Base-by-base conservation (phyloP, 1,140 invertebrate species). In the Pantala flavescens region DNA sequence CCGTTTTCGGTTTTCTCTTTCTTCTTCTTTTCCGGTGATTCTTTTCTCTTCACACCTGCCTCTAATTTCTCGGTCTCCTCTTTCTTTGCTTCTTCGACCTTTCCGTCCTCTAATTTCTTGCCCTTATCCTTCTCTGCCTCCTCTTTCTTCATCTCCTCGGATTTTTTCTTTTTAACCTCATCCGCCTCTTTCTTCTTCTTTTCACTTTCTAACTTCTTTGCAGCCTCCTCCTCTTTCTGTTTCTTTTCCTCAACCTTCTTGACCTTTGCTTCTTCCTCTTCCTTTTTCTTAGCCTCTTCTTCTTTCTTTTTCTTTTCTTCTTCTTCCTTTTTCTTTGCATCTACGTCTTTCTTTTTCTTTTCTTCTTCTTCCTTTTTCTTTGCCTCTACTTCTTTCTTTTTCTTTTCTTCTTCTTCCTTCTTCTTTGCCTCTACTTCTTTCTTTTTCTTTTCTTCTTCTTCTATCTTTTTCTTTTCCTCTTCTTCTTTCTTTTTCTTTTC, bases 1-100 rank as follows among this genome's bases (percentile, higher is more conserved):
- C 76, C 77, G 74, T 70, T 71, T 73, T 83, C 81, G 7, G 78
- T 78, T 74, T 71, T 75, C 23, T 71, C 28, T 71, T 71, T 74
- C 70, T 74, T 74, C 43, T 36, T 36, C 36, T 24, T 24, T 24
- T 36, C 28, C 28, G 28, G 28, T 36, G 28, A 36, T 36, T 63
- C 49, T 63, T 63, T 63, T 12, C 16, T 3, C 12, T 63, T 63
- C 3, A 12, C 5, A 63, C 16, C 49, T 16, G 28, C 28, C 28
- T 36, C 28, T 36, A 9, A 36, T 5, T 80, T 77, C 21, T 80
- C 74, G 36, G 73, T 71, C 24, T 77, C 77, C 14, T 80, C 77
- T 73, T 76, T 76, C 71, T 78, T 77, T 12, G 77, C 11, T 80
- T 77, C 72, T 76, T 76, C 71, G 77, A 77, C 12, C 49, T 63